Percentiles rank a stretch among this genome's conserved stretches.
Evolutionary conservation across 2,888 invertebrate species (phyloP).

Genomic region (Phorcus lineatus): DNA sequence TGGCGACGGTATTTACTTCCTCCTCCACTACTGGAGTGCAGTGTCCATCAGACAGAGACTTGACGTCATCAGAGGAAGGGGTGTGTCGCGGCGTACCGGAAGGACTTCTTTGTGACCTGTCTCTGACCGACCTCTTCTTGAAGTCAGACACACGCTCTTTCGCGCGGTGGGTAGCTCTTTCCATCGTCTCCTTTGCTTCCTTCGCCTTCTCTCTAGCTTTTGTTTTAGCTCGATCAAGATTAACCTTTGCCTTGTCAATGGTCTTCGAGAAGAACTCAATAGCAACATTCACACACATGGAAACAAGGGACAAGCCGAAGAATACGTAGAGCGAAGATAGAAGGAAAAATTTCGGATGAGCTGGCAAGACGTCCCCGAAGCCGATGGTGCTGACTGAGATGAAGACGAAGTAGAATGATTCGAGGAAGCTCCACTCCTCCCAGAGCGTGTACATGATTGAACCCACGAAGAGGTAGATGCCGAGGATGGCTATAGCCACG

Average conservation of each 20-base stretch:
- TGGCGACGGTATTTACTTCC: not conserved
- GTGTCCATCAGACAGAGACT: not conserved
- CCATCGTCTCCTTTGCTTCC: conserved; percentile 37
- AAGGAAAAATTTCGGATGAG: conserved; percentile 91
- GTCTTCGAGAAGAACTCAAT: conserved; percentile 64
- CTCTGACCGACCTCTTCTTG: conserved; percentile 4
- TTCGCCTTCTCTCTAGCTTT: conserved; percentile 38
- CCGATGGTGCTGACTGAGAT: conserved; percentile 98
- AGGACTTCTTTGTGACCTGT: not conserved
- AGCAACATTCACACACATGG: conserved; percentile 97
- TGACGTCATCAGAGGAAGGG: conserved; percentile 5
- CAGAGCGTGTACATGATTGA: conserved; percentile 82
- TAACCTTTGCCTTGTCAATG: conserved; percentile 58
- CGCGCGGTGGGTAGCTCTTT: conserved; percentile 52
- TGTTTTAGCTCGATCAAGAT: conserved; percentile 50
- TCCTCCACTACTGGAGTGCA: not conserved
- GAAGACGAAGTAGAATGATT: conserved; percentile 97
- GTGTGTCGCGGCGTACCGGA: not conserved
- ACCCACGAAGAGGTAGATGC: conserved; percentile 91
- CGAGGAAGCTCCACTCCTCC: conserved; percentile 91
- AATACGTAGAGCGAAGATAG: conserved; percentile 93
- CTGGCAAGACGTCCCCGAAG: conserved; percentile 93
- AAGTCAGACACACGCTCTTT: conserved; percentile 53
- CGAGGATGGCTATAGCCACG: conserved; percentile 87
- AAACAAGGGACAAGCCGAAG: conserved; percentile 94